Base-by-base conservation (phyloP, 2,888 invertebrate genomes). In the Amiota mariae region DNA sequence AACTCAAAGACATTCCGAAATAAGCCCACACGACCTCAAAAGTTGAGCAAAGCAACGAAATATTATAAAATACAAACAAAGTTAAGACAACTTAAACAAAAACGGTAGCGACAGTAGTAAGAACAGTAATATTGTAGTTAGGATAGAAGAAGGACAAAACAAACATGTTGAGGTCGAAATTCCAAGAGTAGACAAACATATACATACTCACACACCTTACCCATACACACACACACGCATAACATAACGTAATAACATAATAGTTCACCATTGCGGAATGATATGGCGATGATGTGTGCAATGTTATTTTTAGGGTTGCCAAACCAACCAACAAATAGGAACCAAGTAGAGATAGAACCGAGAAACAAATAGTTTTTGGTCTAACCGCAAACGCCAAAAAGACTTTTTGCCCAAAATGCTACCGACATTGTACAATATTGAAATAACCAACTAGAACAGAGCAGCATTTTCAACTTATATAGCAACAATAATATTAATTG, bases 1-100 rank as follows among this genome's bases (percentile, higher is more conserved):
- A n/a, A 9, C 54, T 64, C 72, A 66, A 72, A 72, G 72, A 46
- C 56, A 66, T 64, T 56, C 66, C 67, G 59, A 74, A 78, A 78
- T 72, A 61, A 79, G 76, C 75, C 78, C 74, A 51, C 71, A 75
- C 72, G 51, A 80, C 78, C 77, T 51, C 80, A 79, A 72, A 74
- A 9, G 70, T 61, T 70, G 68, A 59, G 71, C 73, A 36, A 36
- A 36, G 36, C 36, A 36, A 6, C 1, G 36, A 36, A 36, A 36
- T 6, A 36, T 2, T 36, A 6, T 6, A 36, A 36, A 36, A 36
- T 6, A 36, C 2, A 2, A 36, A 36, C 36, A 36, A 6, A 6
- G 72, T 72, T 66, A 67, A 77, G 46, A 68, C 68, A 70, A 54
- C 56, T 18, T 49, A 71, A 48, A 15, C 59, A 59, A 18, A 36